Percentiles rank a stretch among this genome's conserved stretches.
Evolutionary conservation across 2,113 vertebrate species (phyloP).

Genomic region (Thinocorus orbignyianus): DNA sequence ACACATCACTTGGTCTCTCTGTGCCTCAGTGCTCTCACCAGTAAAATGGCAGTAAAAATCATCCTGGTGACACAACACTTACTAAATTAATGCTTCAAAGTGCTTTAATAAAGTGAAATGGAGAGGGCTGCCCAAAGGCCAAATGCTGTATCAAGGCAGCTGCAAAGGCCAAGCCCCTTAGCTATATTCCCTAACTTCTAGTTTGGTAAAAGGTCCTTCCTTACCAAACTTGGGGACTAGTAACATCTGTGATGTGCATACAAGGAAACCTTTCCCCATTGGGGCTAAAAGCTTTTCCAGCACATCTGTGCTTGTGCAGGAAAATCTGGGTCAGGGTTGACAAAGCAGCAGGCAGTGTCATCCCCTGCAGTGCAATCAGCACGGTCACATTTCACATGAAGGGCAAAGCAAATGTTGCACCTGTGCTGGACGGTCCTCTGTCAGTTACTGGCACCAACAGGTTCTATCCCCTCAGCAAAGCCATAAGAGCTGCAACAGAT

Average conservation of each 20-base stretch:
- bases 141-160: background rate
- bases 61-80: background rate
- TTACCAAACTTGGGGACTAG: background rate
- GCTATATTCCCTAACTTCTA: background rate
- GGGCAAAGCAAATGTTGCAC: constrained; percentile 31
- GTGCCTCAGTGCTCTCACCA: background rate
- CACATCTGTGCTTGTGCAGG: background rate
- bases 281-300: background rate
- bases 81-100: background rate
- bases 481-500: background rate
- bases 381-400: background rate
- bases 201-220: background rate
- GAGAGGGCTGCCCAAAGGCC: background rate
- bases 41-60: background rate
- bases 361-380: background rate
- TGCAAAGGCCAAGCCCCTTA: background rate
- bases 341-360: background rate
- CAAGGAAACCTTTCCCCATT: background rate
- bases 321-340: background rate
- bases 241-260: background rate
- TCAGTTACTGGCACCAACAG: constrained; percentile 14
- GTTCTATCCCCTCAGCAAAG: background rate
- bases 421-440: background rate
- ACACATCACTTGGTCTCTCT: background rate
- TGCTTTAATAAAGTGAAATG: background rate